These are phyloP conservation scores for Tenodera sinensis DNA, from an alignment of 2,888 invertebrate species.

Conservation along the genomic window DNA sequence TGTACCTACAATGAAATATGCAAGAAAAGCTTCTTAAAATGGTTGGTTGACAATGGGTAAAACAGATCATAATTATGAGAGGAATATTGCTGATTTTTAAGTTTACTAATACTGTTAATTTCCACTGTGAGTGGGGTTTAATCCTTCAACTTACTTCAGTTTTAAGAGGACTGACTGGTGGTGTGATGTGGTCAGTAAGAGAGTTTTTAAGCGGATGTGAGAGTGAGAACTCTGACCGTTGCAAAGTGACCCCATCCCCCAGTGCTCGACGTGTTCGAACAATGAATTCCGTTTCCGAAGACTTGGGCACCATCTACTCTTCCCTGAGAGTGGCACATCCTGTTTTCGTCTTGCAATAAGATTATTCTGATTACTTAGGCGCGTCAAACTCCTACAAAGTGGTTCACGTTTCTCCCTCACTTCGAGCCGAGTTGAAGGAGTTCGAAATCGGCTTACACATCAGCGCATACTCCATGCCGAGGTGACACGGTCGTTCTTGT, in stretches of 20 bases:
- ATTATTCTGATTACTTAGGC: neutral
- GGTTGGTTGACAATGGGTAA: no score
- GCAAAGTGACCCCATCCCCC: neutral
- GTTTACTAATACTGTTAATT: no score
- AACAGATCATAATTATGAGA: no score
- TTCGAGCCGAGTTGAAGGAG: neutral
- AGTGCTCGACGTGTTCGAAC: neutral
- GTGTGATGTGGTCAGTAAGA: no score
- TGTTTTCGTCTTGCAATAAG: neutral
- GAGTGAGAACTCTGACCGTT: no score
- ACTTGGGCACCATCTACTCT: neutral
- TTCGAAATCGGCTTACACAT: constrained; percentile 12
- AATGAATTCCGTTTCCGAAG: neutral
- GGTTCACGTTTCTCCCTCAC: neutral
- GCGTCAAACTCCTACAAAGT: neutral
- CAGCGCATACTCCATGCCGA: neutral
- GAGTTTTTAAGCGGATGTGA: no score
- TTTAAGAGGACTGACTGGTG: no score
- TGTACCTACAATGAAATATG: no score
- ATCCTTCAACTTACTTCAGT: no score
- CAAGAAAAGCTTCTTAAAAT: no score
- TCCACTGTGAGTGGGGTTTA: no score
- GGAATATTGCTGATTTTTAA: no score
- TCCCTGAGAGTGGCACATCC: neutral
- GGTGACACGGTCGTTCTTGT: neutral